Conservation (phyloP, 2,113 vertebrate species). For the Hystrix brachyura region DNA sequence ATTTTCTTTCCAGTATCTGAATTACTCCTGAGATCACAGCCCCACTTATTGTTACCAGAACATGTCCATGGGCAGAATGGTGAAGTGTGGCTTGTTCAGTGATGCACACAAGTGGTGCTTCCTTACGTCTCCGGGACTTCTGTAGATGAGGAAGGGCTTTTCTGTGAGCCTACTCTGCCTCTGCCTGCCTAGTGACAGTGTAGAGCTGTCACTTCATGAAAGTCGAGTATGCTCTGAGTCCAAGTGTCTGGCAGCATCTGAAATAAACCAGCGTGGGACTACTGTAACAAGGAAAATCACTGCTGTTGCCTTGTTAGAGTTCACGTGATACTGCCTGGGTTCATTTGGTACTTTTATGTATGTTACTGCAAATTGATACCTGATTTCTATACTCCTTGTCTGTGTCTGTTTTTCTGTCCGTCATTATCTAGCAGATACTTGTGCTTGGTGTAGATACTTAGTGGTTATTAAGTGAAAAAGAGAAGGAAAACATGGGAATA, state of each 20-base stretch:
- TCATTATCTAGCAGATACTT: neutral
- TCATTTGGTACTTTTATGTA: neutral
- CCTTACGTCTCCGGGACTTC: neutral
- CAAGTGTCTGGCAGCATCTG: too few relatives aligned
- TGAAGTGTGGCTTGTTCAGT: accelerated
- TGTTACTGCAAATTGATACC: neutral
- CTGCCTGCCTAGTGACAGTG: neutral
- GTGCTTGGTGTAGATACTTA: neutral
- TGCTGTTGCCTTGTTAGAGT: accelerated
- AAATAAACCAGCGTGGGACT: neutral
- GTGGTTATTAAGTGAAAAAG: neutral
- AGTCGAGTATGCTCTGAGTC: neutral
- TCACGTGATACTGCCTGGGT: neutral
- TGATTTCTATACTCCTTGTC: neutral
- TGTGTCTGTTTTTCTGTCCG: neutral
- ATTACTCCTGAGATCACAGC: neutral
- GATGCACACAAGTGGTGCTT: neutral
- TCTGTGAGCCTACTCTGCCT: neutral
- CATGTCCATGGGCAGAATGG: accelerated
- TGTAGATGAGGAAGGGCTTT: neutral
- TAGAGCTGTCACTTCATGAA: neutral
- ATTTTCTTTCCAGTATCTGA: neutral
- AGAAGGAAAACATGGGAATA: neutral
- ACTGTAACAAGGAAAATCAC: neutral
- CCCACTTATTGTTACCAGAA: neutral